Percentiles rank a stretch among this genome's conserved stretches.
phyloP scores from a whole-genome alignment of 2,113 vertebrate species.

The Halichoeres trimaculatus region DNA sequence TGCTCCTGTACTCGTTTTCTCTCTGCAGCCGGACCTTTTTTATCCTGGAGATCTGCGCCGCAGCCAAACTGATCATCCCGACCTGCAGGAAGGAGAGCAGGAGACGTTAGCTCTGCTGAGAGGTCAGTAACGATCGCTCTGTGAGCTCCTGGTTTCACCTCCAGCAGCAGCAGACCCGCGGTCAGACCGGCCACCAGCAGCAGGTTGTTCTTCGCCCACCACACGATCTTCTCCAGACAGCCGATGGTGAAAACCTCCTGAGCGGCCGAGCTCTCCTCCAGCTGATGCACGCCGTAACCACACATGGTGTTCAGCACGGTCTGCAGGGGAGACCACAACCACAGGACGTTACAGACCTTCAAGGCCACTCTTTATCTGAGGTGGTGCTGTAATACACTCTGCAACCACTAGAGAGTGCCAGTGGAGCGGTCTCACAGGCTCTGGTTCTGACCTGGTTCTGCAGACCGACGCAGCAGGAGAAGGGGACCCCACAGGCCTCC shows the following conservation, averaged over 20 bases:
- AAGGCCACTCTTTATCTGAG: too few species aligned
- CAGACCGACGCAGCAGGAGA: slow-evolving; percentile 83
- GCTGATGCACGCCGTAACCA: slow-evolving; percentile 68
- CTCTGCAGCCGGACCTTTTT: slow-evolving; percentile 16
- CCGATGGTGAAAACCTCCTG: slow-evolving; percentile 55
- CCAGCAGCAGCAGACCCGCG: slow-evolving; percentile 61
- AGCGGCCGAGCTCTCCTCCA: not conserved
- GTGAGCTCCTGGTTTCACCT: too few species aligned
- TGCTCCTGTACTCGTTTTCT: not conserved
- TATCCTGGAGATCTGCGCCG: slow-evolving; percentile 66
- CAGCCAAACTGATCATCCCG: slow-evolving; percentile 64
- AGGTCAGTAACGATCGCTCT: too few species aligned
- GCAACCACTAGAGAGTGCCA: not conserved
- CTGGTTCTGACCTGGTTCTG: slow-evolving; percentile 76
- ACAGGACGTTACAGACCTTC: too few species aligned
- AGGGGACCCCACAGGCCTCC: slow-evolving; percentile 86
- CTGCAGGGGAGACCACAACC: slow-evolving; percentile 30
- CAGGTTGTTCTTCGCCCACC: slow-evolving; percentile 69
- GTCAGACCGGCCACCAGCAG: slow-evolving; percentile 67
- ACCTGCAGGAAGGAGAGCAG: slow-evolving; percentile 42
- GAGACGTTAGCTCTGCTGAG: too few species aligned
- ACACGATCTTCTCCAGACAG: slow-evolving; percentile 66
- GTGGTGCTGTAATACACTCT: not conserved
- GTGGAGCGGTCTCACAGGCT: not conserved
- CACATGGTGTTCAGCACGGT: slow-evolving; percentile 79